These are phyloP conservation scores for Psilopogon haemacephalus DNA, from an alignment of 2,113 vertebrate species.

Conservation along the genomic window DNA sequence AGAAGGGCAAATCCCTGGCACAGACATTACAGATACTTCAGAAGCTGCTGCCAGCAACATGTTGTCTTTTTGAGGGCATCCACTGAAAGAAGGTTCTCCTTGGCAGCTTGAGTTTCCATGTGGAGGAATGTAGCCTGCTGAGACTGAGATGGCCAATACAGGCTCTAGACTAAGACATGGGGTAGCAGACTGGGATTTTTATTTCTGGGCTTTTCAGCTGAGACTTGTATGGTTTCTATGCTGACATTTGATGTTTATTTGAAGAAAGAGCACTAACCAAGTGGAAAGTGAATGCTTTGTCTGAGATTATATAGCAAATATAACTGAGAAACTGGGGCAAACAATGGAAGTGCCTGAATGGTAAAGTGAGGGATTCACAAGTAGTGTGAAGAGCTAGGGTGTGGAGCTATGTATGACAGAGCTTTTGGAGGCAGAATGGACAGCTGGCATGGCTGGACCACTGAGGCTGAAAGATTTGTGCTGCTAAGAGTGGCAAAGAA, in stretches of 20 bases:
- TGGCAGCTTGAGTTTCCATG: neutral
- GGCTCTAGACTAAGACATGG: neutral
- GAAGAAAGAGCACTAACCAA: neutral
- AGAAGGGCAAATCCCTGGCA: neutral
- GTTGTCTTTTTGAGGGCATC: neutral
- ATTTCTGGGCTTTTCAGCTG: neutral
- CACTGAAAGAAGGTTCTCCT: neutral
- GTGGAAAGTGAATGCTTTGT: neutral
- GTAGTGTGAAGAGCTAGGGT: neutral
- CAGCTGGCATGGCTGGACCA: neutral
- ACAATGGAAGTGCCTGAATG: neutral
- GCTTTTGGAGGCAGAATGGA: neutral
- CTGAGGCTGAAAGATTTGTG: neutral
- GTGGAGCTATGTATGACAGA: neutral
- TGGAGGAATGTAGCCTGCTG: neutral
- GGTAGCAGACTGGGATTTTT: neutral
- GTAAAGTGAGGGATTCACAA: neutral
- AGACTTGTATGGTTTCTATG: neutral
- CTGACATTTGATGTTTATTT: neutral
- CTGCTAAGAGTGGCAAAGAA: neutral
- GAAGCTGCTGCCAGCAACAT: neutral
- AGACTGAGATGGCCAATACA: accelerated
- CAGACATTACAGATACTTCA: neutral
- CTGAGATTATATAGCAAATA: neutral
- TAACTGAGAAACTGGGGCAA: neutral